phyloP scores from a whole-genome alignment of 1,140 invertebrate species.

The Rhyzopertha dominica region DNA sequence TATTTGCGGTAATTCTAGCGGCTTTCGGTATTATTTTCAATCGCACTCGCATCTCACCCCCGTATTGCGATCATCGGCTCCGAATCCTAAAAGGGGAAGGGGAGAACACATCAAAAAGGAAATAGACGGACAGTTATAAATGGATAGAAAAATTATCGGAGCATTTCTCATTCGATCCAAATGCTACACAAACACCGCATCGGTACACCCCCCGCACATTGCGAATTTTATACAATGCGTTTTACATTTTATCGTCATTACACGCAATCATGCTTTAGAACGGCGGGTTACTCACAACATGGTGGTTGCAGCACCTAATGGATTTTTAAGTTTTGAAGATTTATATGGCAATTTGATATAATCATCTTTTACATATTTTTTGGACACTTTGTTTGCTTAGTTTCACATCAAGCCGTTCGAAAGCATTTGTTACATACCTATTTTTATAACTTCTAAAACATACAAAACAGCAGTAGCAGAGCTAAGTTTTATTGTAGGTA shows the following conservation, averaged over 20 bases:
- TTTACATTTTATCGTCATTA: background rate
- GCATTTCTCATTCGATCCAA: conserved; percentile 45
- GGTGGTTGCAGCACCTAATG: background rate
- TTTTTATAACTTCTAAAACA: too few relatives aligned
- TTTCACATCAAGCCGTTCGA: background rate
- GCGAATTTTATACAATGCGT: conserved; percentile 19
- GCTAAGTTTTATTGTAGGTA: too few relatives aligned
- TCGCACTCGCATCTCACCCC: too few relatives aligned
- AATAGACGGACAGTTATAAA: conserved; percentile 51
- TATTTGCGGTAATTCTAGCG: too few relatives aligned
- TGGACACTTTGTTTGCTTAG: background rate
- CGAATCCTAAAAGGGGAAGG: too few relatives aligned
- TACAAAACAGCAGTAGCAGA: too few relatives aligned
- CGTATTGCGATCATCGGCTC: too few relatives aligned
- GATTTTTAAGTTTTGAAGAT: background rate
- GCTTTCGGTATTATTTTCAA: too few relatives aligned
- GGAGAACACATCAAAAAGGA: conserved; percentile 45
- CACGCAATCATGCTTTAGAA: background rate
- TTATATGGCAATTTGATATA: background rate
- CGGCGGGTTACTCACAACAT: background rate
- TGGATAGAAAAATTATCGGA: conserved; percentile 50
- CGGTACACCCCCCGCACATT: conserved; percentile 17
- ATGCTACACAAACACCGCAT: conserved; percentile 41
- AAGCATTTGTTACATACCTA: background rate
- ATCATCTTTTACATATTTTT: background rate